These are phyloP conservation scores for Pangasianodon hypophthalmus DNA, from an alignment of 2,113 vertebrate species.

Conservation along the genomic window DNA sequence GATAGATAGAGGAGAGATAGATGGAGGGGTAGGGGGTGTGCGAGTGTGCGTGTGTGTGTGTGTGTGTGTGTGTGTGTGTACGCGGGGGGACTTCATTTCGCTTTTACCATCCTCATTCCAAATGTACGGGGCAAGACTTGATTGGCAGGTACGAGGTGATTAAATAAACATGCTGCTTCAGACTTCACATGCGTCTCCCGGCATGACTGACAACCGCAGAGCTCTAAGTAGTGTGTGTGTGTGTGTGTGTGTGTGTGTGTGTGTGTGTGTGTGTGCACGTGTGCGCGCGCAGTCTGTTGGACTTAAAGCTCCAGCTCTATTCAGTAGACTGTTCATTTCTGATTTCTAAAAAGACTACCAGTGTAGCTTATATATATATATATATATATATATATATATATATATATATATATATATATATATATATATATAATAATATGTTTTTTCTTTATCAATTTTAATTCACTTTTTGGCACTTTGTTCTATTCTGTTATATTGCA, in stretches of 20 bases:
- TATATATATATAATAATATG: not conserved
- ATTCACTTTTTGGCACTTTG: not conserved
- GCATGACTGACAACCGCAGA: conserved; percentile 56
- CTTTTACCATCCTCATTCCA: conserved; percentile 45
- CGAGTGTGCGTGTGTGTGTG: not conserved
- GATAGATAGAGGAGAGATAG: not conserved
- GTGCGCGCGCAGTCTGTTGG: conserved; percentile 36
- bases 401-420: not conserved
- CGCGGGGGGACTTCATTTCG: conserved; percentile 37
- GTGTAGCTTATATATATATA: too few relatives aligned
- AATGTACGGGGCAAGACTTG: conserved; percentile 45
- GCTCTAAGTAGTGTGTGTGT: conserved; percentile 38
- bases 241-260: conserved; percentile 19
- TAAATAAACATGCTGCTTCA: conserved; percentile 57
- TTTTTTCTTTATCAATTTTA: not conserved
- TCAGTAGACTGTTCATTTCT: conserved; percentile 50
- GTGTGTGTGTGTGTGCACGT: conserved; percentile 6
- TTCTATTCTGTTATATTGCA: not conserved
- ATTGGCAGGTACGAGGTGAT: conserved; percentile 56
- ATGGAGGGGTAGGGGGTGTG: not conserved
- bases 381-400: not conserved
- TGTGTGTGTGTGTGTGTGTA: not conserved
- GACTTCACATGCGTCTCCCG: conserved; percentile 50
- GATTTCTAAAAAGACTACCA: conserved; percentile 39
- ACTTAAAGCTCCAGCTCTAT: conserved; percentile 49